phyloP scores from a whole-genome alignment of 2,888 invertebrate species.

The Synergus gifuensis region DNA sequence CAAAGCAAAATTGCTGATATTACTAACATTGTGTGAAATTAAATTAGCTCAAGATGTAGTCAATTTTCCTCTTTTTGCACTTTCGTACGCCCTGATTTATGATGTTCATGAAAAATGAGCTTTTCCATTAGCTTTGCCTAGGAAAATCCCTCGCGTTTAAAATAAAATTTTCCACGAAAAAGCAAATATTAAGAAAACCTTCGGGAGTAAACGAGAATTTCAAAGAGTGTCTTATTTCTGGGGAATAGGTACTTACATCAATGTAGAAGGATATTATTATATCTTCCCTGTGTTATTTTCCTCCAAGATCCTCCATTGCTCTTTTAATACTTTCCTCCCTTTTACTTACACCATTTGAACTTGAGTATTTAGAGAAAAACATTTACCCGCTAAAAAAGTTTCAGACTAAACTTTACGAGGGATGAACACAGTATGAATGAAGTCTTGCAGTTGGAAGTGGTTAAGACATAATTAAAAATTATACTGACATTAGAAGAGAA shows the following conservation, averaged over 20 bases:
- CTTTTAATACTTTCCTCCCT: background rate
- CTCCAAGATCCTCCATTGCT: background rate
- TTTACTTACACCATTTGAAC: background rate
- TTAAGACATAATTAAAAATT: conserved; percentile 9
- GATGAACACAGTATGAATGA: background rate
- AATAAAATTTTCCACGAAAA: conserved; percentile 4
- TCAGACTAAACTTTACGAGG: background rate
- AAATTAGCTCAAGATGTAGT: background rate
- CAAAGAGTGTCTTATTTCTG: background rate
- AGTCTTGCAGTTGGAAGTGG: background rate
- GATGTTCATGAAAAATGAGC: background rate
- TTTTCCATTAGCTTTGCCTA: background rate
- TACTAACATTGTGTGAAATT: background rate
- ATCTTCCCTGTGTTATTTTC: background rate
- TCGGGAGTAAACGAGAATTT: conserved; percentile 1
- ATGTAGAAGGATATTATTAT: conserved; percentile 6
- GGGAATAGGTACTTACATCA: conserved; percentile 17
- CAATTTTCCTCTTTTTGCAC: background rate
- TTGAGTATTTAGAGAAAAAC: conserved; percentile 21
- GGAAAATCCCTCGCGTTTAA: background rate
- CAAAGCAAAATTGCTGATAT: background rate
- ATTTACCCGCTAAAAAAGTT: background rate
- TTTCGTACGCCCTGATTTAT: background rate
- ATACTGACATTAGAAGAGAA: background rate
- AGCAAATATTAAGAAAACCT: background rate